Percentiles rank a stretch among this genome's conserved stretches.
These are phyloP conservation scores for Turdus rufiventris DNA, from an alignment of 2,113 vertebrate genomes.

Conservation along the genomic window DNA sequence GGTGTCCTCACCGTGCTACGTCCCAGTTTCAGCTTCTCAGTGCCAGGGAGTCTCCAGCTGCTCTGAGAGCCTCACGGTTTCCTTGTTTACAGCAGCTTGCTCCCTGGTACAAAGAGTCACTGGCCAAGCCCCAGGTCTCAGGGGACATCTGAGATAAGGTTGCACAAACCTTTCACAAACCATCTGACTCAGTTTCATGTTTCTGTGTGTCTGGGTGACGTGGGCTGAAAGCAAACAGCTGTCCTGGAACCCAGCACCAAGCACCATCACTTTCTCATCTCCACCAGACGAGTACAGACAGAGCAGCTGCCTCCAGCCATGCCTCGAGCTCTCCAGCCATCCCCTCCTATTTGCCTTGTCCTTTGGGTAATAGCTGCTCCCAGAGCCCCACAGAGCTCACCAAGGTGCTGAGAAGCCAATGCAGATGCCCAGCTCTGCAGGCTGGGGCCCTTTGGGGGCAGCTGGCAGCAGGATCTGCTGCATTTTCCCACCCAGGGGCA, in stretches of 20 bases:
- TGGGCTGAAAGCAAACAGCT: neutral
- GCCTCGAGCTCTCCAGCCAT: neutral
- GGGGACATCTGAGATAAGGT: neutral
- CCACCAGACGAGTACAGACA: accelerated
- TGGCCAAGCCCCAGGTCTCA: neutral
- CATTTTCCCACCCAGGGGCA: too few relatives aligned
- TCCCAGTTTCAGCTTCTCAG: accelerated
- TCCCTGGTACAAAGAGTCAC: accelerated
- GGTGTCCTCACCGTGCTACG: neutral
- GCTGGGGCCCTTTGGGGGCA: neutral
- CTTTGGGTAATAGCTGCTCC: neutral
- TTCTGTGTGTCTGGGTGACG: neutral
- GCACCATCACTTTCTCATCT: neutral
- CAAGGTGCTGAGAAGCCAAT: neutral
- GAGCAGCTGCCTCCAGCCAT: neutral
- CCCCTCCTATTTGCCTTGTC: neutral
- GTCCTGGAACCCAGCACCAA: accelerated
- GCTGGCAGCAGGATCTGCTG: too few relatives aligned
- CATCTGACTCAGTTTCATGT: neutral
- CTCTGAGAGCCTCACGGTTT: accelerated
- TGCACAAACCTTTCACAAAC: neutral
- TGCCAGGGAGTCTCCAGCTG: neutral
- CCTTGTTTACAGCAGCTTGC: neutral
- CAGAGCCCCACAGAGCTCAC: accelerated
- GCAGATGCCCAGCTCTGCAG: neutral